phyloP scores from a whole-genome alignment of 2,888 invertebrate species.

The Achlya flavicornis region DNA sequence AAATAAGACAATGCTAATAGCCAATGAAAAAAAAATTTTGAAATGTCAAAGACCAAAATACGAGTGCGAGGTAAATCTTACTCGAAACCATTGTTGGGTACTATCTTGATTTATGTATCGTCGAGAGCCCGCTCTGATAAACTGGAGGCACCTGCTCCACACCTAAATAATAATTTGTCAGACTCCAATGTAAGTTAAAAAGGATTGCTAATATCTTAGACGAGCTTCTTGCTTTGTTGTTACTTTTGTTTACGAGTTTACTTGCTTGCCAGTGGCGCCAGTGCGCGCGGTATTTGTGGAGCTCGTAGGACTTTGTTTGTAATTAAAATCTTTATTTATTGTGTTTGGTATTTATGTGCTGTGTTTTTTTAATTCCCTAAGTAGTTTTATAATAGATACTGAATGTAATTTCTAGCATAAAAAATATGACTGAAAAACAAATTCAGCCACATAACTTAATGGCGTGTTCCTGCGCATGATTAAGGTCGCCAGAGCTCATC shows the following conservation, averaged over 20 bases:
- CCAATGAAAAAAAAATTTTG: neutral
- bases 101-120: conserved; percentile 66
- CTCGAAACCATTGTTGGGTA: conserved; percentile 32
- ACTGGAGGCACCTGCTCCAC: conserved; percentile 62
- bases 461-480: no score
- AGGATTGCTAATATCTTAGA: conserved; percentile 79
- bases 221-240: conserved; percentile 47
- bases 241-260: conserved; percentile 23
- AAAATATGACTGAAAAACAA: neutral
- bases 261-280: conserved; percentile 12
- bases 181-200: conserved; percentile 72
- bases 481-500: no score
- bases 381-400: no score
- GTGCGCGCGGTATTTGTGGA: conserved; percentile 30
- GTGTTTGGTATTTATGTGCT: conserved; percentile 4
- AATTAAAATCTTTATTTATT: conserved; percentile 18
- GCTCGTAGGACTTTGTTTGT: conserved; percentile 21
- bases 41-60: neutral
- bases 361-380: neutral
- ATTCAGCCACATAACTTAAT: no score
- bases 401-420: neutral
- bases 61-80: neutral
- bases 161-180: conserved; percentile 79
- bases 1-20: no score
- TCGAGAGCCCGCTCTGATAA: conserved; percentile 49